Conservation (phyloP, 2,888 invertebrate genomes). For the Epinotia demarniana region DNA sequence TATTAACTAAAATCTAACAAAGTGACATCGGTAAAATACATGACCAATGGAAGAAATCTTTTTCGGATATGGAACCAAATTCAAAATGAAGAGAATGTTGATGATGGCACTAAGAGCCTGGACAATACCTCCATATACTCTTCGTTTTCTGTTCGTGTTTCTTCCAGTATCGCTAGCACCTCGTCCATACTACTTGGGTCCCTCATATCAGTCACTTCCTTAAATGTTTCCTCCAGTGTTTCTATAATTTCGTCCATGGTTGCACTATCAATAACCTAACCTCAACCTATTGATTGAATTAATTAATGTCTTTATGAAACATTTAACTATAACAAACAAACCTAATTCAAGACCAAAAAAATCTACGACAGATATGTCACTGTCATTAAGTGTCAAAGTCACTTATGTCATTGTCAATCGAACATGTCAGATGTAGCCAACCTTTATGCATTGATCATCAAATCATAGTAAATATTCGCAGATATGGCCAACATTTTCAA, state of each 20-base stretch:
- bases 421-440: too few species aligned
- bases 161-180: slow-evolving; percentile 37
- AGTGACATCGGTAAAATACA: background rate
- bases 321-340: too few species aligned
- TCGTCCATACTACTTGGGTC: slow-evolving; percentile 40
- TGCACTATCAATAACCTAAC: slow-evolving; percentile 5
- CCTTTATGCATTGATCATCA: too few species aligned
- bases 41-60: too few species aligned
- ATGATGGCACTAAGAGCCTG: background rate
- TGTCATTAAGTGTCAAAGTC: too few species aligned
- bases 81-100: background rate
- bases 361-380: too few species aligned
- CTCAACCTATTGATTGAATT: background rate
- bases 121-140: slow-evolving; percentile 43
- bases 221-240: slow-evolving; percentile 25
- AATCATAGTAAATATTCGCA: too few species aligned
- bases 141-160: slow-evolving; percentile 33
- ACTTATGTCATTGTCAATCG: too few species aligned
- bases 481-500: too few species aligned
- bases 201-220: slow-evolving; percentile 34
- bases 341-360: too few species aligned
- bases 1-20: slow-evolving; percentile 36
- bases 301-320: background rate
- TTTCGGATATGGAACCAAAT: too few species aligned
- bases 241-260: slow-evolving; percentile 16